Percentiles rank a stretch among this genome's conserved stretches.
Evolutionary conservation across 1,140 invertebrate species (phyloP).

Genomic region (Dermatophagoides farinae): DNA sequence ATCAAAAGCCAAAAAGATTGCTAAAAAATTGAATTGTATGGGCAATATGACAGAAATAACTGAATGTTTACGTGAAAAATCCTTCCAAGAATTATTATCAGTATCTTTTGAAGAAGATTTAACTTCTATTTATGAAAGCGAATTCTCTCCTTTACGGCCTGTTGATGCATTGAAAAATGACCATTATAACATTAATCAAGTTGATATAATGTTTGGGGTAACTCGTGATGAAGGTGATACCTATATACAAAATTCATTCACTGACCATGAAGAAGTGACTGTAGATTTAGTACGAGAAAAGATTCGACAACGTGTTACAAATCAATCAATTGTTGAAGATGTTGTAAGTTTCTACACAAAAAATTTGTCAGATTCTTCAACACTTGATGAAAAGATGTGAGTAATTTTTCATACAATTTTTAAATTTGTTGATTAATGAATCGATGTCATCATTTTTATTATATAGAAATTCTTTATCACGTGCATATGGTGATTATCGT

Average conservation of each 20-base stretch:
- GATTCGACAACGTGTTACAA: background rate
- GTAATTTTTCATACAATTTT: background rate
- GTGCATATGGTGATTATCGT: slow-evolving; percentile 6
- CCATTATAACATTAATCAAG: background rate
- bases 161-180: background rate
- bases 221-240: background rate
- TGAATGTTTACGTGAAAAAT: background rate
- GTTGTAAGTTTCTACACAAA: slow-evolving; percentile 1
- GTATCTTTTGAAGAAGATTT: background rate
- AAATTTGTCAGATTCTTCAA: background rate
- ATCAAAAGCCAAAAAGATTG: background rate
- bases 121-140: background rate
- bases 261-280: background rate
- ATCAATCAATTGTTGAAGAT: background rate
- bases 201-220: slow-evolving; percentile 2
- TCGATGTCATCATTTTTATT: no score
- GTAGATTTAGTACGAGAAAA: background rate
- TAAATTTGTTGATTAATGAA: background rate
- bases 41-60: background rate
- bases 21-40: background rate
- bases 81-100: background rate
- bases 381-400: background rate
- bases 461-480: background rate
- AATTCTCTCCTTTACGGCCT: background rate
- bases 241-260: background rate